A percentile compares a stretch with the other conserved stretches of the same genome.
Conservation (phyloP, 2,888 invertebrate species). For the Gibbula magus region DNA sequence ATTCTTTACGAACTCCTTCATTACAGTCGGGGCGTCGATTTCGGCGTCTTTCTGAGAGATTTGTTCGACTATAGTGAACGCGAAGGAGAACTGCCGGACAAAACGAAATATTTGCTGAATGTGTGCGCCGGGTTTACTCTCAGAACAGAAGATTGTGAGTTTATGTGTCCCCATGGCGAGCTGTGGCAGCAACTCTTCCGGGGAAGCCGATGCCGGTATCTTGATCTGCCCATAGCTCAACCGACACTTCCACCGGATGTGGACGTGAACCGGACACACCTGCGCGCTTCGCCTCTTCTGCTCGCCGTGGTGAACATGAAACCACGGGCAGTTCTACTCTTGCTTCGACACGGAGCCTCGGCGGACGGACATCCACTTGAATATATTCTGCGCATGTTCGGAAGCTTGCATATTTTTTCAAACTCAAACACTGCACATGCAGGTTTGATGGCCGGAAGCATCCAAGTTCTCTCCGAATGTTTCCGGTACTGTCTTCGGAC, state of each 20-base stretch:
- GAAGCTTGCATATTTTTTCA: background rate
- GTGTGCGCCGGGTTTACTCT: conserved; percentile 4
- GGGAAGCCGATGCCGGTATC: background rate
- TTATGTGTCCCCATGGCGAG: background rate
- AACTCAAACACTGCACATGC: background rate
- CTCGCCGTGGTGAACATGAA: conserved; percentile 29
- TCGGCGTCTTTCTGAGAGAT: conserved; percentile 26
- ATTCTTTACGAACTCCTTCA: background rate
- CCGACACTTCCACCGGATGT: conserved; percentile 17
- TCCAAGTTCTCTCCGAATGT: conserved; percentile 2
- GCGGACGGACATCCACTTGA: conserved; percentile 10
- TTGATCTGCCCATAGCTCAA: conserved; percentile 24
- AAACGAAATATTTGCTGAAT: conserved; percentile 17
- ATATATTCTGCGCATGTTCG: conserved; percentile 26
- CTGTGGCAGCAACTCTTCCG: conserved; percentile 18
- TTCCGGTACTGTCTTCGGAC: conserved; percentile 9
- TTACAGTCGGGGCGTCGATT: conserved; percentile 26
- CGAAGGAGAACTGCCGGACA: background rate
- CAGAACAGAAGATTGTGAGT: background rate
- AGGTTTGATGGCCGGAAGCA: background rate
- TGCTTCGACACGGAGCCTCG: conserved; percentile 19
- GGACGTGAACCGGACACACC: conserved; percentile 8
- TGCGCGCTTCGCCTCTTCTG: conserved; percentile 17
- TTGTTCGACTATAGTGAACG: background rate
- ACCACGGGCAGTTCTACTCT: conserved; percentile 14